Base-by-base conservation (phyloP, 2,888 invertebrate genomes). In the Caenorhabditis sp. region DNA sequence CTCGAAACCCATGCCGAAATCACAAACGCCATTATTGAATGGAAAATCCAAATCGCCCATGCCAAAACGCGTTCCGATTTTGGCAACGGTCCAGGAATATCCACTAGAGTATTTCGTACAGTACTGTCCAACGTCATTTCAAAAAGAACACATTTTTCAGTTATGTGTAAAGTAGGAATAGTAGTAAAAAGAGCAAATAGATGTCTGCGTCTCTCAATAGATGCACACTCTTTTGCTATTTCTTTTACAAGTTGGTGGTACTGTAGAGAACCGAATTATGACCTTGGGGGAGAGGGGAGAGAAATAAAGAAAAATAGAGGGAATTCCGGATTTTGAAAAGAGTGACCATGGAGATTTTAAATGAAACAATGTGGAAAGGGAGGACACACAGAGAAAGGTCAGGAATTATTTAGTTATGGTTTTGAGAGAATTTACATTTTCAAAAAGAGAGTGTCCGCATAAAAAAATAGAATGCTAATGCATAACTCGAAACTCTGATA, bases 1-100 rank as follows among this genome's bases (percentile, higher is more conserved):
- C 66, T 64, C n/a, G 83, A 79, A 8, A 79, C 77, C 27, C 69
- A 70, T 54, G 67, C 76, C 0, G 85, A 72, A 10, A 85, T 64
- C 7, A 76, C 31, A 36, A 84, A 78, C 1, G 84, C 80, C 17
- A 71, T 60, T 17, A 77, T 27, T 8, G 82, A 83, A 71, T 85
- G 85, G 8, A 71, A 66, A 21, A 82, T 72, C 81, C 82, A 85
- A 7, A 85, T 67, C 25, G 70, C 36, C 60, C 80, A 82, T 38
- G 80, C 83, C 8, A 84, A 31, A 57, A 64, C 36, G 23, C 68
- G 36, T 50, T 80, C 80, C 59, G 66, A 70, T 56, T 27, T 54
- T 17, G 77, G 75, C 20, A 76, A 26, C n/a, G 57, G 57, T 4
- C 57, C 57, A 36, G 57, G 57, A 27, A 56, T 53, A 12, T 31